Conservation (phyloP, 30 jellyfish, hydroid and myxozoan genomes). For the Turritopsis dohrnii region DNA sequence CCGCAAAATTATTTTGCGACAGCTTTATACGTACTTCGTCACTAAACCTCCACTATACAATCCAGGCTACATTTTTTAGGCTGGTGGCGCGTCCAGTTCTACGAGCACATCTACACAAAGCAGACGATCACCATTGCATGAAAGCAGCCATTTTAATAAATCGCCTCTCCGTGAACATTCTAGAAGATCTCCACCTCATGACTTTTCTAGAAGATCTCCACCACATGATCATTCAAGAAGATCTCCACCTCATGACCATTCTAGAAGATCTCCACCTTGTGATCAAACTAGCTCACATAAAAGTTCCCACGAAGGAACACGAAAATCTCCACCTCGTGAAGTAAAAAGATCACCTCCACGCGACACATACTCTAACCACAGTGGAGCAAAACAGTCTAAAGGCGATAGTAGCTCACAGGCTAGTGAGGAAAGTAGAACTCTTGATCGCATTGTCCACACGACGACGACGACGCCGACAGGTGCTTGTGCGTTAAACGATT, state of each 20-base stretch:
- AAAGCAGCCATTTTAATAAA: conserved; percentile 50
- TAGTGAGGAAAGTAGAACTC: background rate
- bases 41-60: too few species aligned
- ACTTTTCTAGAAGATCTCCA: conserved; percentile 63
- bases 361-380: background rate
- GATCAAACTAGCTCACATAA: background rate
- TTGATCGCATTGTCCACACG: background rate
- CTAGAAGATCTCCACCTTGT: background rate
- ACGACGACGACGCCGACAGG: background rate
- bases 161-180: conserved; percentile 41
- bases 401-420: conserved; percentile 10
- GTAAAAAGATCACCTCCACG: conserved; percentile 8
- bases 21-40: too few species aligned
- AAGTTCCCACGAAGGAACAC: background rate
- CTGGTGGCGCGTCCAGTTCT: conserved; percentile 56
- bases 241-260: conserved; percentile 42
- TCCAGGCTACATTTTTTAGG: conserved; percentile 30
- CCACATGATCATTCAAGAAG: conserved; percentile 65
- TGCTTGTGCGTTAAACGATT: conserved; percentile 9
- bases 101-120: conserved; percentile 68
- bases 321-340: conserved; percentile 21
- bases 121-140: conserved; percentile 38
- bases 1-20: too few species aligned
- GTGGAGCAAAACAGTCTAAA: conserved; percentile 8
- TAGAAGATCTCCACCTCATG: background rate